Conservation (phyloP, 2,113 vertebrate genomes). For the Mola mola region DNA sequence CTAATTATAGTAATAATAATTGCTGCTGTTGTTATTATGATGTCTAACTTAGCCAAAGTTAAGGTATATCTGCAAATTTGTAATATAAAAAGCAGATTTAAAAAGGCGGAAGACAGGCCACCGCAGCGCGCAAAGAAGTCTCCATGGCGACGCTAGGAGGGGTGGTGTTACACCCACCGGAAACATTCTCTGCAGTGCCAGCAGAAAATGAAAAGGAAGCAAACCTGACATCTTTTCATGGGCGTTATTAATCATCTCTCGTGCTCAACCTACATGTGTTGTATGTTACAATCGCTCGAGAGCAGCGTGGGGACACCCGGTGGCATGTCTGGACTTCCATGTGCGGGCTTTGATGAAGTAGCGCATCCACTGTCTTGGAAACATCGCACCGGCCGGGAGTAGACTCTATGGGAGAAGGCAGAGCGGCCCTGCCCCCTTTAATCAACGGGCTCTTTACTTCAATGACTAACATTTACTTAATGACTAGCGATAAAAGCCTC, state of each 20-base stretch:
- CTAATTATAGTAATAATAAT: too few species aligned
- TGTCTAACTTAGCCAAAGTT: too few species aligned
- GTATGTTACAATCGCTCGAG: not conserved
- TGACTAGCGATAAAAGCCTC: conserved; percentile 38
- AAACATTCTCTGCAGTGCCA: conserved; percentile 60
- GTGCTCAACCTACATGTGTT: not conserved
- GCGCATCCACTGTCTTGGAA: conserved; percentile 28
- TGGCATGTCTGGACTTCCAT: conserved; percentile 19
- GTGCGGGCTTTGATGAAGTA: conserved; percentile 7
- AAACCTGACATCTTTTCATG: not conserved
- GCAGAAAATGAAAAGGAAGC: conserved; percentile 37
- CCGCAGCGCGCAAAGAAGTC: conserved; percentile 19
- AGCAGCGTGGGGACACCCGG: not conserved
- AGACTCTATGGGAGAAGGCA: conserved; percentile 34
- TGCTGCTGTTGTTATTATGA: too few species aligned
- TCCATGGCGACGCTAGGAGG: conserved; percentile 57
- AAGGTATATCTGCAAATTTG: too few species aligned
- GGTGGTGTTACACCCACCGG: conserved; percentile 47
- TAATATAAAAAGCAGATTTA: too few species aligned
- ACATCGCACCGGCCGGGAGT: conserved; percentile 32
- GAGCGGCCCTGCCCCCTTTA: conserved; percentile 36
- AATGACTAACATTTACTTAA: too few species aligned
- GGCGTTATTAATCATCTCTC: not conserved
- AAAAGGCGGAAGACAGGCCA: not conserved
- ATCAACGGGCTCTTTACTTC: not conserved